Conservation (phyloP, 2,113 vertebrate genomes). For the Tragelaphus imberbis region DNA sequence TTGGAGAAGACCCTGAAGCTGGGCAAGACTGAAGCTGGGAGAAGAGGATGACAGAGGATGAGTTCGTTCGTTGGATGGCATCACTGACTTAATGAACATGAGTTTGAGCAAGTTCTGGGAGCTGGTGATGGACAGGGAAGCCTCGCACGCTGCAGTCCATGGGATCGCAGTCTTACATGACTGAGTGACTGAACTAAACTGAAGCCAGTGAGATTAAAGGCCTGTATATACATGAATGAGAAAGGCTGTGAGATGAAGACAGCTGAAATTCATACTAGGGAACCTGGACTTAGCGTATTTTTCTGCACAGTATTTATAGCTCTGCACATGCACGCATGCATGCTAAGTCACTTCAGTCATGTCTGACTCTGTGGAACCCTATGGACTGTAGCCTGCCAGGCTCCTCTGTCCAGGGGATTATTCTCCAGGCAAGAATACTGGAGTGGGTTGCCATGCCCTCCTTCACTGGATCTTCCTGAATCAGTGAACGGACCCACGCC, state of each 20-base stretch:
- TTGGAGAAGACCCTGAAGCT: not conserved
- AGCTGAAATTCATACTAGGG: not conserved
- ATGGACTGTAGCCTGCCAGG: not conserved
- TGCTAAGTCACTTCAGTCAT: not conserved
- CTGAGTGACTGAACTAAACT: not conserved
- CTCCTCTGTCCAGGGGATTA: not conserved
- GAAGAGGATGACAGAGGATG: not conserved
- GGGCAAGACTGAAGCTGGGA: not conserved
- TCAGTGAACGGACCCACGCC: rapidly evolving
- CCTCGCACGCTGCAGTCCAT: not conserved
- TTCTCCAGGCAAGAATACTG: not conserved
- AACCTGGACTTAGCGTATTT: not conserved
- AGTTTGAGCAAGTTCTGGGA: not conserved
- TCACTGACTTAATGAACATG: not conserved
- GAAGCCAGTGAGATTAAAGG: not conserved
- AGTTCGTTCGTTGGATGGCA: not conserved
- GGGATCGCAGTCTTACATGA: not conserved
- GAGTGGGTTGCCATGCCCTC: not conserved
- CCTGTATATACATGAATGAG: not conserved
- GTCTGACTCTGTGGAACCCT: not conserved
- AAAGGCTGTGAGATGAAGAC: not conserved
- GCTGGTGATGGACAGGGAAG: not conserved
- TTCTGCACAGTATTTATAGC: not conserved
- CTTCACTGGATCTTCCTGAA: rapidly evolving
- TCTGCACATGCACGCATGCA: not conserved